Conservation (phyloP, 2,797 vertebrate species). For the Onychomys arenicola region DNA sequence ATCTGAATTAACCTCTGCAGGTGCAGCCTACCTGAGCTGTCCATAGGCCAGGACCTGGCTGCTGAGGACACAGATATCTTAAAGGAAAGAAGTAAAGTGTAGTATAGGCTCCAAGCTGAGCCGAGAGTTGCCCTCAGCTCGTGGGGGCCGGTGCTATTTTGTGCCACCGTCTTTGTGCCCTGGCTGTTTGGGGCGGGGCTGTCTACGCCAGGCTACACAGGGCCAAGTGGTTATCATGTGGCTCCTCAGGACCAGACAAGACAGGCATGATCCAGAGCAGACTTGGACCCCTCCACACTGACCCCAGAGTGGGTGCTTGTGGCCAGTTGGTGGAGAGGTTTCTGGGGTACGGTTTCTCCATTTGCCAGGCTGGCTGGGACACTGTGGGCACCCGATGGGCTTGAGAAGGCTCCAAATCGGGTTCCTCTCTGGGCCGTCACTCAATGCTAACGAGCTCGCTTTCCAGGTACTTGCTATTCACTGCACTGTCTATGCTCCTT, state of each 20-base stretch:
- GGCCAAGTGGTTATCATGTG: fast-evolving
- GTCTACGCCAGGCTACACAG: background rate
- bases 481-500: background rate
- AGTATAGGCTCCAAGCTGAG: too few species aligned
- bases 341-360: background rate
- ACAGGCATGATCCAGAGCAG: background rate
- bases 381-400: too few species aligned
- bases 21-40: too few species aligned
- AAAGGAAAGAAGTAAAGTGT: background rate
- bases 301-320: background rate
- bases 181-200: background rate
- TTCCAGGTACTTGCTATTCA: slow-evolving; percentile 55
- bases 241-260: background rate
- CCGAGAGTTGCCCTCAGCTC: background rate
- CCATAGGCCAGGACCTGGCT: background rate
- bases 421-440: fast-evolving
- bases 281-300: background rate
- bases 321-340: background rate
- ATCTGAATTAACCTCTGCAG: background rate
- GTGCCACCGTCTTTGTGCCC: background rate
- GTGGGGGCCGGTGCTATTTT: fast-evolving
- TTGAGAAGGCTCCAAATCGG: background rate
- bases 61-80: background rate
- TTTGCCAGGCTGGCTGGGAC: background rate
- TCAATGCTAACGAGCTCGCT: fast-evolving